Evolutionary conservation across 2,797 vertebrate species (phyloP).

Genomic region (Rhinogobio ventralis): DNA sequence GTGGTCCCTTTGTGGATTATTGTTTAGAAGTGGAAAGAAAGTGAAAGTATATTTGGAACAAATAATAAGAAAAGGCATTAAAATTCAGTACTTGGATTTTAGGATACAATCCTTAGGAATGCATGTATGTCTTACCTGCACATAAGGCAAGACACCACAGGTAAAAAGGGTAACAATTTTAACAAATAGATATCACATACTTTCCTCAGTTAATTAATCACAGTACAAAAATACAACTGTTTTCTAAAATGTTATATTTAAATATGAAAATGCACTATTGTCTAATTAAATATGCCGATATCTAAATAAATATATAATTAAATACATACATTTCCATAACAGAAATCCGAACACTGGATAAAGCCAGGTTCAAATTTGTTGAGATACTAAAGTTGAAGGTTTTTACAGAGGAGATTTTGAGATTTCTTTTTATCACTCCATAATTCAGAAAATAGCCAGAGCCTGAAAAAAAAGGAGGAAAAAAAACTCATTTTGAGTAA

Average conservation of each 20-base stretch:
- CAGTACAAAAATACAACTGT: neutral
- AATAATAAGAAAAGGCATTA: neutral
- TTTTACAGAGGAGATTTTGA: neutral
- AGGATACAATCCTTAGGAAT: neutral
- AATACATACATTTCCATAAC: neutral
- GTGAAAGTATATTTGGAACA: neutral
- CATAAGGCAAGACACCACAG: neutral
- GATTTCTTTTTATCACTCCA: neutral
- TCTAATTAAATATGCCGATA: neutral
- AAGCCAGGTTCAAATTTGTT: neutral
- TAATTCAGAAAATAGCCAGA: neutral
- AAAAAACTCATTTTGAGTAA: too few relatives aligned
- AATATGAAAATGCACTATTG: neutral
- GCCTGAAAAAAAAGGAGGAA: neutral
- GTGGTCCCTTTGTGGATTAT: conserved; percentile 35
- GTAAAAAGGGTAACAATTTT: neutral
- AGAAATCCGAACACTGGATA: neutral
- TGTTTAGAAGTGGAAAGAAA: conserved; percentile 1
- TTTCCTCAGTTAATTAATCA: neutral
- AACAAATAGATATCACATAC: neutral
- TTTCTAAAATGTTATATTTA: neutral
- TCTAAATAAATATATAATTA: neutral
- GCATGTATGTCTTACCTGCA: neutral
- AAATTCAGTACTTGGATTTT: neutral
- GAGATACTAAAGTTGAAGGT: neutral